Evolutionary conservation across 2,888 invertebrate genomes (phyloP).

Genomic region (Colostygia pectinataria): DNA sequence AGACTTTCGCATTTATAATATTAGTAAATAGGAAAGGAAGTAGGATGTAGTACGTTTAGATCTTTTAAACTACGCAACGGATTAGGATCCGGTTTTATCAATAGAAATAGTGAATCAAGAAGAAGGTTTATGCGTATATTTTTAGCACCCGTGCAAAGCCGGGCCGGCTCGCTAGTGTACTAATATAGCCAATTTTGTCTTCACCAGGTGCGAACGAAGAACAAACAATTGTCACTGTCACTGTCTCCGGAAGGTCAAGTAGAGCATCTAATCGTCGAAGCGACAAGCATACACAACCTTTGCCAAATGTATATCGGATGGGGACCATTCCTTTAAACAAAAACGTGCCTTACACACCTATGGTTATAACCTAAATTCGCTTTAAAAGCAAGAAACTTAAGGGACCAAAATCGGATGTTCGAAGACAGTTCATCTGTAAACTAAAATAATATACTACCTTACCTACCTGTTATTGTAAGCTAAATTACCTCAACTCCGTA

Average conservation of each 20-base stretch:
- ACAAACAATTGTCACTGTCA: conserved; percentile 85
- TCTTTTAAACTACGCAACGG: no score
- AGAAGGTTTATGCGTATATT: no score
- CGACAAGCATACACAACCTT: conserved; percentile 93
- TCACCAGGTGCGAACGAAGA: conserved; percentile 82
- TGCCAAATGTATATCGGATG: conserved; percentile 99
- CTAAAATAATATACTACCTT: conserved; percentile 22
- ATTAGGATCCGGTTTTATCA: no score
- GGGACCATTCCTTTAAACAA: conserved; percentile 91
- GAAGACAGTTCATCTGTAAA: conserved; percentile 85
- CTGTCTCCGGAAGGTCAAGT: conserved; percentile 97
- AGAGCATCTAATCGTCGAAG: conserved; percentile 95
- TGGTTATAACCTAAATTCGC: conserved; percentile 3
- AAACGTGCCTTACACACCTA: conserved; percentile 20
- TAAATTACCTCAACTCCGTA: conserved; percentile 8
- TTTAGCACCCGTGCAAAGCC: no score
- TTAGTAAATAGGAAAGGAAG: no score
- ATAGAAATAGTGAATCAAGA: no score
- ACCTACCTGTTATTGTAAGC: conserved; percentile 7
- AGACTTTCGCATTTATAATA: no score
- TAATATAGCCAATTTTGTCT: conserved; percentile 11
- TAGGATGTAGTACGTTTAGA: no score
- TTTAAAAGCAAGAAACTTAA: conserved; percentile 89
- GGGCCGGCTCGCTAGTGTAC: no score
- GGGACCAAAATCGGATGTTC: conserved; percentile 94